These are phyloP conservation scores for Oncorhynchus kisutch DNA, from an alignment of 2,113 vertebrate species.

Conservation along the genomic window DNA sequence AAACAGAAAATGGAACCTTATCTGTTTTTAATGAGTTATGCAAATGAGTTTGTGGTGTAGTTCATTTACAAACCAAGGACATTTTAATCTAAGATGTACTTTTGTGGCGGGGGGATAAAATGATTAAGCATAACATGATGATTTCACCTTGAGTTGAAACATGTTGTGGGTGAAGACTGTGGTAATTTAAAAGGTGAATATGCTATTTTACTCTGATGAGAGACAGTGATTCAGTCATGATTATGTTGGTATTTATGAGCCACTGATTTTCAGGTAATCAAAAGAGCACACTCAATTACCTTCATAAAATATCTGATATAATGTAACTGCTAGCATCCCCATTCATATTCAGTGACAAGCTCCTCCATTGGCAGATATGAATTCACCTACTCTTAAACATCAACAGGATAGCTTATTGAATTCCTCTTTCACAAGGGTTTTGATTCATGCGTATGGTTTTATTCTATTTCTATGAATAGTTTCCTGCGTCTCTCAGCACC, in stretches of 20 bases:
- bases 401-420: neutral
- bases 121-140: neutral
- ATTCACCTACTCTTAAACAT: neutral
- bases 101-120: neutral
- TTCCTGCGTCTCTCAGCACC: no score
- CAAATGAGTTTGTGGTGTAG: neutral
- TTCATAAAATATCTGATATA: neutral
- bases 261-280: neutral
- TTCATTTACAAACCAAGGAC: neutral
- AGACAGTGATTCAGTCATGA: neutral
- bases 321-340: neutral
- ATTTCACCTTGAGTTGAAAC: neutral
- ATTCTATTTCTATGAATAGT: no score
- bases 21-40: slow-evolving; percentile 29
- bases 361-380: neutral
- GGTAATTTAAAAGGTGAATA: neutral
- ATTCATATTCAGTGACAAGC: neutral
- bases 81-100: neutral
- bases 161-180: neutral
- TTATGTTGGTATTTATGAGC: neutral
- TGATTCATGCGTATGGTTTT: neutral
- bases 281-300: neutral
- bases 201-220: neutral
- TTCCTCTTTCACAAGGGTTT: neutral
- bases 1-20: neutral